Percentiles rank a stretch among this genome's conserved stretches.
Evolutionary conservation across 2,888 invertebrate genomes (phyloP).

Genomic region (Idaea biselata): DNA sequence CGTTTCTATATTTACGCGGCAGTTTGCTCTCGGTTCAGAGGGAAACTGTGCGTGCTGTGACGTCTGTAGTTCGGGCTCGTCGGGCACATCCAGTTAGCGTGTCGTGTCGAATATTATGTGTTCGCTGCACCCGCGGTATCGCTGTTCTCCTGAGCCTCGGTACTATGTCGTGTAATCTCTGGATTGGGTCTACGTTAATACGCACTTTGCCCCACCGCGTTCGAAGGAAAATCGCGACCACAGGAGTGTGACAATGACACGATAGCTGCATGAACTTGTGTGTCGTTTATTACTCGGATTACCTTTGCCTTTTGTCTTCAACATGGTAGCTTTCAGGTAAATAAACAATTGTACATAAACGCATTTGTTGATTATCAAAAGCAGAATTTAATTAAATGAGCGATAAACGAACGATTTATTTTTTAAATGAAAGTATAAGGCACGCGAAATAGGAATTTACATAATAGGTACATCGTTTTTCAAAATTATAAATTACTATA

Average conservation of each 20-base stretch:
- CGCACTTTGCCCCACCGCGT: constrained; percentile 35
- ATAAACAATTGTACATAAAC: constrained; percentile 19
- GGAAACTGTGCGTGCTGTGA: constrained; percentile 63
- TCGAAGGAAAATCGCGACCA: constrained; percentile 41
- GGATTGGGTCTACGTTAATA: constrained; percentile 30
- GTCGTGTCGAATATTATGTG: constrained; percentile 33
- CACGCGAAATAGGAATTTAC: too few species aligned
- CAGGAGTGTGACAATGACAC: constrained; percentile 40
- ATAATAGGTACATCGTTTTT: too few species aligned
- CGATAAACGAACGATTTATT: background rate
- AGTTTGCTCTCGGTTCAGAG: constrained; percentile 66
- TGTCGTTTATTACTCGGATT: constrained; percentile 30
- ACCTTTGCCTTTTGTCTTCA: constrained; percentile 29
- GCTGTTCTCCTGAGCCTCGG: constrained; percentile 49
- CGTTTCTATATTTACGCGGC: constrained; percentile 75
- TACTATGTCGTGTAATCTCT: constrained; percentile 29
- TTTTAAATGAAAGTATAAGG: background rate
- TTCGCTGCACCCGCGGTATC: constrained; percentile 42
- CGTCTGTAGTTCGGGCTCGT: constrained; percentile 50
- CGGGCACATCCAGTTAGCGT: constrained; percentile 16
- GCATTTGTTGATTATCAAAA: too few species aligned
- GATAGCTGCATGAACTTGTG: constrained; percentile 40
- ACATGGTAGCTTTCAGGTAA: constrained; percentile 45
- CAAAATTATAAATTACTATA: too few species aligned
- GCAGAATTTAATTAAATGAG: background rate